Percentiles rank a stretch among this genome's conserved stretches.
These are phyloP conservation scores for Siniperca chuatsi DNA, from an alignment of 2,113 vertebrate species.

Conservation along the genomic window DNA sequence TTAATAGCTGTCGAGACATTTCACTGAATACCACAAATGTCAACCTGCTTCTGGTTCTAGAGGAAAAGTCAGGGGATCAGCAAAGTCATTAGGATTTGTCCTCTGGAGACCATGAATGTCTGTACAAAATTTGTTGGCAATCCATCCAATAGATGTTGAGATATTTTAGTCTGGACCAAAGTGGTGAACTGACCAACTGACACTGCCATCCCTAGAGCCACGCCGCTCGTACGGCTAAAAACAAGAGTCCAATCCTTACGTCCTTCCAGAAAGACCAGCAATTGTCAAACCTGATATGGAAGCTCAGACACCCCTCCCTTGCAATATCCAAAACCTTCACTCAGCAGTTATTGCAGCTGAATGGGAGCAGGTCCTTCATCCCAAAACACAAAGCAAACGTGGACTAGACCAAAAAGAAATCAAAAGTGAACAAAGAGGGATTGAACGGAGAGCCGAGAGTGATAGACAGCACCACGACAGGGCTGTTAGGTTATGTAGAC, in stretches of 20 bases:
- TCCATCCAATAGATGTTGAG: neutral
- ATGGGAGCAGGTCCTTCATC: slow-evolving; percentile 73
- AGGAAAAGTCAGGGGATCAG: neutral
- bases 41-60: neutral
- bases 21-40: neutral
- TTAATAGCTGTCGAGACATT: neutral
- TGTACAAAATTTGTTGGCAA: neutral
- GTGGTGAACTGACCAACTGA: neutral
- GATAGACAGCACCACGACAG: slow-evolving; percentile 89
- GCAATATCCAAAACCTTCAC: slow-evolving; percentile 73
- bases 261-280: slow-evolving; percentile 22
- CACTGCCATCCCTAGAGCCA: neutral
- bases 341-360: slow-evolving; percentile 70
- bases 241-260: slow-evolving; percentile 32
- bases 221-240: neutral
- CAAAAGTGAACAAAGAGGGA: slow-evolving; percentile 82
- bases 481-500: slow-evolving; percentile 91
- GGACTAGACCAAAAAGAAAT: slow-evolving; percentile 73
- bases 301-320: slow-evolving; percentile 44
- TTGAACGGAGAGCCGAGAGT: slow-evolving; percentile 63
- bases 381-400: slow-evolving; percentile 74
- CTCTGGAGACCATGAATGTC: neutral
- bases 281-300: slow-evolving; percentile 39
- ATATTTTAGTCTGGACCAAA: slow-evolving; percentile 2
- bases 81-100: neutral